Percentiles rank a stretch among this genome's conserved stretches.
phyloP scores from a whole-genome alignment of 1,140 invertebrate species.

The Papilio glaucus region DNA sequence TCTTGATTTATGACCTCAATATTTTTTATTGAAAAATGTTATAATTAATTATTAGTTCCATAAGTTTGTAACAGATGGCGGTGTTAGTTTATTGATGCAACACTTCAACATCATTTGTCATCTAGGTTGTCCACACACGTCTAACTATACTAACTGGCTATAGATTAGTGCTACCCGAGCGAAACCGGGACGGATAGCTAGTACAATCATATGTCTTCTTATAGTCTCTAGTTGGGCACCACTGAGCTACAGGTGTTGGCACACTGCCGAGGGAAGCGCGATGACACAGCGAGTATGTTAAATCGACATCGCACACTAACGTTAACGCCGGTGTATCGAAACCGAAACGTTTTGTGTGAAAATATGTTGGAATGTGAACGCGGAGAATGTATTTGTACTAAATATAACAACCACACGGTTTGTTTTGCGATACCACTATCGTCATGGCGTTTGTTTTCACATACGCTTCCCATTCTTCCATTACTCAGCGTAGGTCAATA shows the following conservation, averaged over 20 bases:
- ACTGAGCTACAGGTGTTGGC: constrained; percentile 52
- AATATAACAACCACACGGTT: neutral
- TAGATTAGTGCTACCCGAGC: no score
- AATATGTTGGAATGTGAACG: constrained; percentile 34
- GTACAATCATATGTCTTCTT: no score
- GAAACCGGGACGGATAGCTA: no score
- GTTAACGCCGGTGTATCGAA: constrained; percentile 64
- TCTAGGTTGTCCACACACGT: no score
- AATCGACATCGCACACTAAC: constrained; percentile 58
- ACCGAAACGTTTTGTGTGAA: constrained; percentile 37
- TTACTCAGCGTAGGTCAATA: constrained; percentile 5
- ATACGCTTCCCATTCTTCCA: constrained; percentile 7
- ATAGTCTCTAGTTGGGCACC: constrained; percentile 2
- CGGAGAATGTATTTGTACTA: constrained; percentile 29
- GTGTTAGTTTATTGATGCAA: no score
- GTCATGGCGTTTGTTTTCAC: constrained; percentile 4
- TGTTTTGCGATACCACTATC: neutral
- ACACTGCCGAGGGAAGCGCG: constrained; percentile 44
- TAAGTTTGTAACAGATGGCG: no score
- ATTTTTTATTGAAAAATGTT: no score
- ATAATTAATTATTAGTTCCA: no score
- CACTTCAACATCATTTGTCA: no score
- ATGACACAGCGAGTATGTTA: constrained; percentile 56
- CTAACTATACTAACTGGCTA: no score
- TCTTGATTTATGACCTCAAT: no score